Percentiles rank a stretch among this genome's conserved stretches.
These are phyloP conservation scores for Palythoa heliodiscus DNA, from an alignment of 92 coral and sea anemone genomes.

Conservation along the genomic window DNA sequence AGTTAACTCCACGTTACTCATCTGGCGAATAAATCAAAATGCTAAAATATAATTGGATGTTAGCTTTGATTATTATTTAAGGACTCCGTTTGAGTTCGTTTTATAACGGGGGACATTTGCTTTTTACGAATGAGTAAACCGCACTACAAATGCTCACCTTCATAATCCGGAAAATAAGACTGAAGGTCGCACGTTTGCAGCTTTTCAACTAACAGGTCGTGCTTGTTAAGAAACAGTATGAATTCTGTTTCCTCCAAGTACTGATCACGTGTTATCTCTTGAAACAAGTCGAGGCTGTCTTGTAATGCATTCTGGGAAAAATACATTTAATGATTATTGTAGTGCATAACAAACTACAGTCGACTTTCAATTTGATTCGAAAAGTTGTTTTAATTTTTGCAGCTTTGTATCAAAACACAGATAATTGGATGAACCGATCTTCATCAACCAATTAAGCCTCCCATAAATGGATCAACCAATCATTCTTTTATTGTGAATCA, in stretches of 20 bases:
- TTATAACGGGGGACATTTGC: no score
- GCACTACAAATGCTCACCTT: slow-evolving; percentile 46
- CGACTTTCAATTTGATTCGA: neutral
- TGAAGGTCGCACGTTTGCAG: slow-evolving; percentile 60
- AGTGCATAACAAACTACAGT: neutral
- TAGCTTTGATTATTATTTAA: no score
- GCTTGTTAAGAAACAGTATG: slow-evolving; percentile 76
- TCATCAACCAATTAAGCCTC: no score
- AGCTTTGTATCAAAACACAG: neutral
- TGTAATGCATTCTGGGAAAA: slow-evolving; percentile 74
- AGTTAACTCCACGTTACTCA: no score
- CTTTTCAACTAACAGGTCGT: slow-evolving; percentile 80
- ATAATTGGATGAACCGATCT: neutral
- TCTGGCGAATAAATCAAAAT: no score
- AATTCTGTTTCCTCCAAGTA: slow-evolving; percentile 79
- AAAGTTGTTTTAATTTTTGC: neutral
- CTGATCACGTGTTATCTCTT: slow-evolving; percentile 70
- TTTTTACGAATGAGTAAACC: no score
- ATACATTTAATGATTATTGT: neutral
- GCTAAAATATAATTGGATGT: no score
- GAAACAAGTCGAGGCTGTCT: slow-evolving; percentile 81
- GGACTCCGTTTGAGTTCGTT: no score
- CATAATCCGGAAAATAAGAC: slow-evolving; percentile 73
- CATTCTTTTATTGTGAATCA: neutral
- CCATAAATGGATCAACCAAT: neutral